Base-by-base conservation (phyloP, 2,888 invertebrate genomes). In the Pyrocoelia pectoralis region DNA sequence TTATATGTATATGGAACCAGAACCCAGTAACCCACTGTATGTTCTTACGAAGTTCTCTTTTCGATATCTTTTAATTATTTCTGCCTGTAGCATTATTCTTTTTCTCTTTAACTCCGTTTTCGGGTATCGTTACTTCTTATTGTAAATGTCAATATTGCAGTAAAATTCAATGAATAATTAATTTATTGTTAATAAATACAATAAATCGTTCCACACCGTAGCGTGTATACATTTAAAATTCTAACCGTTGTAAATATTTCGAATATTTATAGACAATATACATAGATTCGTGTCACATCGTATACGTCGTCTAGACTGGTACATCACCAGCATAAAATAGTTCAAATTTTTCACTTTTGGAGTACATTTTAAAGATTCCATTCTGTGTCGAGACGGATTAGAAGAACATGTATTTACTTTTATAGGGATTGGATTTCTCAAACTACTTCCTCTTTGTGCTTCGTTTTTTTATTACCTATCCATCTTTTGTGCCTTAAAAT, bases 381-480 rank as follows among this genome's bases (percentile, higher is more conserved):
- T 12, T 59, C 48, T 46, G 28, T 29, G 59, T 53, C 59, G 52
- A 59, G 59, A 46, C 53, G 59, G 59, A 59, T 59, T 59, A 59
- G 46, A 38, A 43, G 53, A 59, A 59, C 59, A 59, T 15, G 59
- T 46, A 51, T 59, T 59, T 59, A 59, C 59, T 59, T 59, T 59
- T 59, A 59, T 59, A 52, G 59, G 28, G 51, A 59, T 59, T 59
- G 59, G 59, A 59, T 59, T 53, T 53, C 46, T 59, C 18, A 19
- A 49, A 56, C 43, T 46, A 29, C 29, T 43, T 58, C 51, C 43
- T 51, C 51, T 49, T 48, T n/a, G n/a, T 24, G 4, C 4, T 24
- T 24, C 24, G 24, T 6, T 43, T 48, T 29, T 56, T 14, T 6
- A 40, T 4, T 40, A 3, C 8, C 14, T 14, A 4, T 40, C 14